Conservation (phyloP, 2,113 vertebrate genomes). For the Ginglymostoma cirratum region DNA sequence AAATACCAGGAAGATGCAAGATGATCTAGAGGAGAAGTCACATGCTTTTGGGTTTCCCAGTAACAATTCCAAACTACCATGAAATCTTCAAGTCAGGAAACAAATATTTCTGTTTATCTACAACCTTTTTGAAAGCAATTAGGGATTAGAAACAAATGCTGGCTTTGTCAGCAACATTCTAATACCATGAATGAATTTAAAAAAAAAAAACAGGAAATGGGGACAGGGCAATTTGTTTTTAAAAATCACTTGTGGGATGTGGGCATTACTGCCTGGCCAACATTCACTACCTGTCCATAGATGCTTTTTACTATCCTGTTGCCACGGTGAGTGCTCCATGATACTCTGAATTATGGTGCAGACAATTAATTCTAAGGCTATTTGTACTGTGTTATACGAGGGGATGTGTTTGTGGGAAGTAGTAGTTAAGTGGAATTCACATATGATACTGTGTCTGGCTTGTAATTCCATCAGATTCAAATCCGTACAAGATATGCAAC, state of each 20-base stretch:
- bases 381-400: neutral
- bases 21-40: neutral
- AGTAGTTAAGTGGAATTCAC: neutral
- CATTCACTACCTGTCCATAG: too few relatives aligned
- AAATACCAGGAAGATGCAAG: neutral
- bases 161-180: too few relatives aligned
- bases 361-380: neutral
- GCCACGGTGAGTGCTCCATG: neutral
- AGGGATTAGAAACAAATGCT: too few relatives aligned
- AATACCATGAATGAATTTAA: too few relatives aligned
- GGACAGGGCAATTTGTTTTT: neutral
- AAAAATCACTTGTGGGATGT: too few relatives aligned
- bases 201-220: neutral
- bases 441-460: neutral
- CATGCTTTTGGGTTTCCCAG: neutral
- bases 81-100: neutral
- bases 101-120: neutral
- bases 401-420: neutral
- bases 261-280: too few relatives aligned
- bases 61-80: neutral
- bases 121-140: too few relatives aligned
- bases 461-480: neutral
- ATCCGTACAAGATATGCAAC: neutral
- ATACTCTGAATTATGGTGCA: neutral
- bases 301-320: neutral